Evolutionary conservation across 2,113 vertebrate genomes (phyloP).

Genomic region (Phrynosoma platyrhinos): DNA sequence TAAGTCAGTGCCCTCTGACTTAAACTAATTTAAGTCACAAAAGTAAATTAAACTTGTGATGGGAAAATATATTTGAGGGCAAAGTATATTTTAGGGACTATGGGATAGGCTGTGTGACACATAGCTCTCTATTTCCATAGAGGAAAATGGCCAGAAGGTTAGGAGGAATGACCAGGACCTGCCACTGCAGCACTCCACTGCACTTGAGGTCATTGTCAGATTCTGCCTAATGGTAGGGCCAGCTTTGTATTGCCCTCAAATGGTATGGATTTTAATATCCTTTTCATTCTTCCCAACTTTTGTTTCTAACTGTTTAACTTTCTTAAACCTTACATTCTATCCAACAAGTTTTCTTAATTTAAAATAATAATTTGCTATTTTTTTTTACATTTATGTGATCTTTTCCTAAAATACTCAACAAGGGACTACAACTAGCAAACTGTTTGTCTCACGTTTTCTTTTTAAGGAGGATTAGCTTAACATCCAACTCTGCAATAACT

Average conservation of each 20-base stretch:
- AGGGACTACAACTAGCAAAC: neutral
- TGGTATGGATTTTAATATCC: neutral
- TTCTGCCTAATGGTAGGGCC: neutral
- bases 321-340: slow-evolving; percentile 26
- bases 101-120: neutral
- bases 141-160: neutral
- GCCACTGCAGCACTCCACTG: neutral
- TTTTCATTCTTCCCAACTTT: neutral
- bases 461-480: slow-evolving; percentile 14
- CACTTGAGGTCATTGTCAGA: neutral
- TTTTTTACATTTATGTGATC: neutral
- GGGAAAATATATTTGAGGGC: neutral
- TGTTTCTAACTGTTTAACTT: neutral
- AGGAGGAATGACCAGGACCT: neutral
- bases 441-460: slow-evolving; percentile 29
- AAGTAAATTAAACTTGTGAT: neutral
- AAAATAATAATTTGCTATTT: neutral
- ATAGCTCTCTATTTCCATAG: neutral
- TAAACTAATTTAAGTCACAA: too few species aligned
- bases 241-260: too few species aligned
- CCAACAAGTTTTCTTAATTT: slow-evolving; percentile 17
- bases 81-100: neutral
- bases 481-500: slow-evolving; percentile 25
- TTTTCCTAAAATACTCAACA: slow-evolving; percentile 32
- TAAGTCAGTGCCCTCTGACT: too few species aligned